phyloP scores from a whole-genome alignment of 2,797 vertebrate genomes.

The Chloroceryle amazona region DNA sequence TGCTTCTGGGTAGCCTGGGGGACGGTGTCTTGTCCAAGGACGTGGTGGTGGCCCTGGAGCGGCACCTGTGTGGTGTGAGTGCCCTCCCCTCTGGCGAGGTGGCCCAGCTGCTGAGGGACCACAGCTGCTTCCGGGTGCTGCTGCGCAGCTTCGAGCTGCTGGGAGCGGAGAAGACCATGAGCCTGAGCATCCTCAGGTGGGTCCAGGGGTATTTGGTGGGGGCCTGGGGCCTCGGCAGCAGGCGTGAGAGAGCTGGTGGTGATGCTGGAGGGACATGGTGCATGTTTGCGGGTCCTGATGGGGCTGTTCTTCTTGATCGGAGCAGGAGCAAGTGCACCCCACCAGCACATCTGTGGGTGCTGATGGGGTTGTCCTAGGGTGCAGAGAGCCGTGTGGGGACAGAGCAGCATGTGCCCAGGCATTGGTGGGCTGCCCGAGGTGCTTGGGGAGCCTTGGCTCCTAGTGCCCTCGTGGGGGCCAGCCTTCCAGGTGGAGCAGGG shows the following conservation, averaged over 20 bases:
- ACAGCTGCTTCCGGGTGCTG: constrained; percentile 87
- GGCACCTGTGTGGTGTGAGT: constrained; percentile 82
- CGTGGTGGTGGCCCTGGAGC: constrained; percentile 90
- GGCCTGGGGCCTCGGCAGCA: not conserved
- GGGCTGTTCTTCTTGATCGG: not conserved
- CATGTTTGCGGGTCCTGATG: not conserved
- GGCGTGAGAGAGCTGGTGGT: not conserved
- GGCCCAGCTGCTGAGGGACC: constrained; percentile 82
- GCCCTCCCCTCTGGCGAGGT: constrained; percentile 75
- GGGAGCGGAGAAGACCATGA: constrained; percentile 83
- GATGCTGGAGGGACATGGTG: fast-evolving
- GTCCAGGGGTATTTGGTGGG: not conserved
- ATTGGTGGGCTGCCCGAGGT: not conserved
- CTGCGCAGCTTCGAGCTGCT: constrained; percentile 89
- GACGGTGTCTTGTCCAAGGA: constrained; percentile 85
- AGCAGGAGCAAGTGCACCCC: not conserved
- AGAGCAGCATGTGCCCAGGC: not conserved
- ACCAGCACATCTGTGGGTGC: fast-evolving
- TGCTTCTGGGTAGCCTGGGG: constrained; percentile 83
- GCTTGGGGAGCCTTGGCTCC: not conserved
- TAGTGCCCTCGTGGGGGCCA: not conserved
- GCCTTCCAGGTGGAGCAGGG: not conserved
- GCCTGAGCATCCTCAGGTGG: constrained; percentile 88
- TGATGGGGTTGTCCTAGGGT: not conserved
- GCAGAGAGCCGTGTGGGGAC: fast-evolving